Evolutionary conservation across 2,888 invertebrate genomes (phyloP).

Genomic region (Macrophya annulata): DNA sequence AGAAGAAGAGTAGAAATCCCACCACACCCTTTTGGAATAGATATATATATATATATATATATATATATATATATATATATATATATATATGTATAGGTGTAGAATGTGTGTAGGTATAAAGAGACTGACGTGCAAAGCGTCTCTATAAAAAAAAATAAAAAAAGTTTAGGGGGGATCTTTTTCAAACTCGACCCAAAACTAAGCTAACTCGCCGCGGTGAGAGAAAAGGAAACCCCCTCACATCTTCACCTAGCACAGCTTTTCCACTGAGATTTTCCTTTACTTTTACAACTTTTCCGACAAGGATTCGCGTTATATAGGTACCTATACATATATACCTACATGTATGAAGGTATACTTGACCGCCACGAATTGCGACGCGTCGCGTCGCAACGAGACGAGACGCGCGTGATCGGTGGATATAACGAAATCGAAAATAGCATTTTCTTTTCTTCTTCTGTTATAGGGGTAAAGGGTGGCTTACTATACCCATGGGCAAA

Average conservation of each 20-base stretch:
- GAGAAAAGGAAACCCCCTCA: background rate
- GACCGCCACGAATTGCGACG: background rate
- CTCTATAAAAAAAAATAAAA: background rate
- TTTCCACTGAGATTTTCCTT: conserved; percentile 1
- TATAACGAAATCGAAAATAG: conserved; percentile 26
- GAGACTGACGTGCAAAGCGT: conserved; percentile 22
- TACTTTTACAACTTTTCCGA: conserved; percentile 26
- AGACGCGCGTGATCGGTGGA: background rate
- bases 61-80: too few relatives aligned
- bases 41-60: too few relatives aligned
- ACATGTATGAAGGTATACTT: background rate
- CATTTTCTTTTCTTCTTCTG: background rate
- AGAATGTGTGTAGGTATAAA: background rate
- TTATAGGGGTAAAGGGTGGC: background rate
- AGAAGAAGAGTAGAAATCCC: background rate
- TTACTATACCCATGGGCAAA: background rate
- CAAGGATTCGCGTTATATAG: background rate
- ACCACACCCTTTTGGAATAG: conserved; percentile 57
- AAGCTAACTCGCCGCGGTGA: background rate
- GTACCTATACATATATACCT: background rate
- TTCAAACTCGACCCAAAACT: conserved; percentile 20
- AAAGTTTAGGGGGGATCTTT: background rate
- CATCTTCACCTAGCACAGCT: background rate
- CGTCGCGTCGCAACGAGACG: too few relatives aligned
- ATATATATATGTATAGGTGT: too few relatives aligned